These are phyloP conservation scores for Zonitis immaculata DNA, from an alignment of 2,888 invertebrate species.

Conservation along the genomic window DNA sequence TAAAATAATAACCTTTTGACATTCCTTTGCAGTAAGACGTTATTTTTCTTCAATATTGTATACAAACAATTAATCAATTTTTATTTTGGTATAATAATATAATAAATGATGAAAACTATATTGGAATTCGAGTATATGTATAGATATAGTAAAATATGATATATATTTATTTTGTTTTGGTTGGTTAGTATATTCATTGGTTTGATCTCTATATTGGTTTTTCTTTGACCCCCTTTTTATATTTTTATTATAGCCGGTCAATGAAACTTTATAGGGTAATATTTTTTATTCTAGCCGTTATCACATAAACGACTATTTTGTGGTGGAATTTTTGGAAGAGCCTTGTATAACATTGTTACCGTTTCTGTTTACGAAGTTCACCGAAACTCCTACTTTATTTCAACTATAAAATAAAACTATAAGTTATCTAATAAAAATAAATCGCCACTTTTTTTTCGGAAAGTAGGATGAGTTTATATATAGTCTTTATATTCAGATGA, in stretches of 20 bases:
- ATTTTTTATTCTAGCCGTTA: conserved; percentile 20
- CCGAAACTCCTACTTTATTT: too few species aligned
- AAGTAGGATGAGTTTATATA: too few species aligned
- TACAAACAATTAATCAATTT: not conserved
- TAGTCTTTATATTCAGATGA: not conserved
- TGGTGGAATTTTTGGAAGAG: conserved; percentile 3
- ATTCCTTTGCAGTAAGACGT: not conserved
- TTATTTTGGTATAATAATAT: not conserved
- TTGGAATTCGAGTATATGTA: too few species aligned
- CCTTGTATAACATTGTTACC: not conserved
- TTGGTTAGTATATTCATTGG: conserved; percentile 15
- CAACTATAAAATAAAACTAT: too few species aligned
- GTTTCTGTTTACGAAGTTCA: too few species aligned
- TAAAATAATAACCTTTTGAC: not conserved
- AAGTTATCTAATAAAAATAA: too few species aligned
- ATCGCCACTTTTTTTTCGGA: too few species aligned
- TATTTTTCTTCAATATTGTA: not conserved
- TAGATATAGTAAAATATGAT: too few species aligned
- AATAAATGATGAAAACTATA: not conserved
- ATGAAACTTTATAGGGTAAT: conserved; percentile 21
- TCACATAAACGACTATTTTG: conserved; percentile 18
- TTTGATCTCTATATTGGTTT: conserved; percentile 16
- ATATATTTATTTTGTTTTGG: too few species aligned
- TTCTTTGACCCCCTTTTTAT: conserved; percentile 17
- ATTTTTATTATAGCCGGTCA: conserved; percentile 20